Evolutionary conservation across 2,113 vertebrate genomes (phyloP).

Genomic region (Tursiops truncatus): DNA sequence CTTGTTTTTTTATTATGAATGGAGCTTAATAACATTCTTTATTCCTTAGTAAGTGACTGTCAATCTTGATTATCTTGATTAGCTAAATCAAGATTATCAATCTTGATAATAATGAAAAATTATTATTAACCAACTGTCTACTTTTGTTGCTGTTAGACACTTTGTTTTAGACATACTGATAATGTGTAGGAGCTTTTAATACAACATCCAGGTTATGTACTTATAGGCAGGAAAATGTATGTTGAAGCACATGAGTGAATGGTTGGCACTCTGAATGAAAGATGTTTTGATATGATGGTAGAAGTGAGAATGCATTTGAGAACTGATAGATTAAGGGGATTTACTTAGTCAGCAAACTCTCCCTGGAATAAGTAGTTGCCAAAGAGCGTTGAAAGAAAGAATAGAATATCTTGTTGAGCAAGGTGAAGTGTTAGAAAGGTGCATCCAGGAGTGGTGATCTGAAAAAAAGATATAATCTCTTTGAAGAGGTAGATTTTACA

Average conservation of each 20-base stretch:
- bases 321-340: neutral
- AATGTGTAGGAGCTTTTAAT: neutral
- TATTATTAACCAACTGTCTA: neutral
- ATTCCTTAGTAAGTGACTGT: neutral
- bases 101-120: neutral
- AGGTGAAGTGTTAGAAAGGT: neutral
- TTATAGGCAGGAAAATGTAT: neutral
- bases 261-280: neutral
- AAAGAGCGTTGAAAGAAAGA: neutral
- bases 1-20: slow-evolving; percentile 9
- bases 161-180: neutral
- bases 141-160: neutral
- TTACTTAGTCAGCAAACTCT: neutral
- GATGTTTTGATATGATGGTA: neutral
- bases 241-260: neutral
- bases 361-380: neutral
- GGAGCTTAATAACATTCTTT: neutral
- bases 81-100: neutral
- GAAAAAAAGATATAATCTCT: neutral
- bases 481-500: neutral
- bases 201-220: neutral
- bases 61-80: neutral
- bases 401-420: neutral
- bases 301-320: neutral
- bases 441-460: neutral